Evolutionary conservation across 1,140 invertebrate species (phyloP).

Genomic region (Mycetomoellerius zeteki): DNA sequence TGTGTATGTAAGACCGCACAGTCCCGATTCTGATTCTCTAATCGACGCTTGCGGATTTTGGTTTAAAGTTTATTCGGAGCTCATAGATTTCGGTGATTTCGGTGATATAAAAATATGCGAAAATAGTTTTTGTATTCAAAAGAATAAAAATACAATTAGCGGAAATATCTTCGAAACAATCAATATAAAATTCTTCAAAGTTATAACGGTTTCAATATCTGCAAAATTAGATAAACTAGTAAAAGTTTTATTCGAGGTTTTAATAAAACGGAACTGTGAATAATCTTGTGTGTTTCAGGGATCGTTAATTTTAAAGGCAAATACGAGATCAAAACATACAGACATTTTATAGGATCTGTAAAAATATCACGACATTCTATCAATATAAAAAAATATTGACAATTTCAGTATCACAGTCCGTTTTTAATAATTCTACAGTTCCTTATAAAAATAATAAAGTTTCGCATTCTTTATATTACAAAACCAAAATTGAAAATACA

Average conservation of each 20-base stretch:
- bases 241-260: neutral
- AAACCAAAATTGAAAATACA: too few species aligned
- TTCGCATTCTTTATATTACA: too few species aligned
- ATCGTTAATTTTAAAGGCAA: neutral
- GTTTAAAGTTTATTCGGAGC: neutral
- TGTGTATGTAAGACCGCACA: neutral
- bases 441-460: too few species aligned
- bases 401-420: too few species aligned
- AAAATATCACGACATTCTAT: too few species aligned
- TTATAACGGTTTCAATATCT: neutral
- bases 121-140: neutral
- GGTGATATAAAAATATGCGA: neutral
- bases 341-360: too few species aligned
- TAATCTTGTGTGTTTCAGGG: neutral
- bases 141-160: neutral
- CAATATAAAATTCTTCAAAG: neutral
- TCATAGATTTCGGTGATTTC: neutral
- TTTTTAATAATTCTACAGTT: too few species aligned
- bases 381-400: too few species aligned
- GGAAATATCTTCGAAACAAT: neutral
- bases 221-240: neutral
- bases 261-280: neutral
- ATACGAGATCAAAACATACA: neutral
- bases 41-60: slow-evolving; percentile 15
- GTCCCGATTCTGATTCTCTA: neutral